Conservation (phyloP, 1,140 invertebrate species). For the Habropoda laboriosa region DNA sequence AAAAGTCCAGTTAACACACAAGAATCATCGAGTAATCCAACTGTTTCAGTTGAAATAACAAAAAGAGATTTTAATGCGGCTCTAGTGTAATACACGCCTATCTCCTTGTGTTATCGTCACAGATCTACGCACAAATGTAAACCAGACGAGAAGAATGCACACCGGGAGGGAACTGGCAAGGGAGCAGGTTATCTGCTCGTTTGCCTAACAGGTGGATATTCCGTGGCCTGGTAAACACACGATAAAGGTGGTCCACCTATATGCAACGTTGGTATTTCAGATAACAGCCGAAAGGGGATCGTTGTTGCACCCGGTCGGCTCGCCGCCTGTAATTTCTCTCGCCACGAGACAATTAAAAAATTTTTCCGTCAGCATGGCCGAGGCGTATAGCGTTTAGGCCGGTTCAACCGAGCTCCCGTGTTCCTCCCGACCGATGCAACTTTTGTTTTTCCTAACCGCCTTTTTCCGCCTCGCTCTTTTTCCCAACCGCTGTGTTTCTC, state of each 20-base stretch:
- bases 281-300: slow-evolving; percentile 35
- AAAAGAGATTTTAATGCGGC: slow-evolving; percentile 25
- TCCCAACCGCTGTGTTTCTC: slow-evolving; percentile 8
- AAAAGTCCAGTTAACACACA: neutral
- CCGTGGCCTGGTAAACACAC: slow-evolving; percentile 28
- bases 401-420: slow-evolving; percentile 52
- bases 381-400: slow-evolving; percentile 51
- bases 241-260: slow-evolving; percentile 32
- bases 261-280: slow-evolving; percentile 23
- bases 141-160: slow-evolving; percentile 25
- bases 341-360: slow-evolving; percentile 66
- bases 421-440: slow-evolving; percentile 55
- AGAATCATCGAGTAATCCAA: neutral
- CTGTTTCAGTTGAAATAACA: neutral
- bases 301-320: slow-evolving; percentile 27
- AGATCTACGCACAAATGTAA: slow-evolving; percentile 28
- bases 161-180: slow-evolving; percentile 8
- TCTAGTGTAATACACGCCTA: neutral
- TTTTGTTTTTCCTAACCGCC: slow-evolving; percentile 44
- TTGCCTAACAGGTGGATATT: slow-evolving; percentile 52
- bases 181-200: slow-evolving; percentile 36
- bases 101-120: slow-evolving; percentile 14
- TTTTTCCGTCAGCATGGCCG: slow-evolving; percentile 44
- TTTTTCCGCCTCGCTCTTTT: neutral
- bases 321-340: slow-evolving; percentile 55